Evolutionary conservation across 2,797 vertebrate species (phyloP), one percentile per base, ranked within the genome.

Genomic region (Onychomys torridus): DNA sequence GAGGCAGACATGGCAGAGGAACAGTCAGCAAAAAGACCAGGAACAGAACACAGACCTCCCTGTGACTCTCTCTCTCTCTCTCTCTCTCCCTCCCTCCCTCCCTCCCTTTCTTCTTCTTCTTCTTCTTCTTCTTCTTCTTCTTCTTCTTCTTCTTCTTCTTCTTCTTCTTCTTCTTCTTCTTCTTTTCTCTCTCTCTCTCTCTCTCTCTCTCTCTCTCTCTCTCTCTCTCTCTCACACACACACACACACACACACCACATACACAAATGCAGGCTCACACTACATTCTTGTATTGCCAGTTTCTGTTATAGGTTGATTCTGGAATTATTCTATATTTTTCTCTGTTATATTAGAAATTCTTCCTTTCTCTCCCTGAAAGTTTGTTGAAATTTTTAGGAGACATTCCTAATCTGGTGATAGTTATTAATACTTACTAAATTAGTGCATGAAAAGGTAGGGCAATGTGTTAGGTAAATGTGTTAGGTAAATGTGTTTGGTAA

Each of bases 351-450:
- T 25, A 2, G 0, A 2, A 76, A 95, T 37, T 59, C 49, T 1
- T 52, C 93, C 12, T 77, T 89, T 43, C 43, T 29, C 23, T 6
- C 65, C 21, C 8, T 86, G 79, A 32, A 93, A 55, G 29, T 88
- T 79, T n/a, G 5, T 29, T 96, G 71, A 71, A 71, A 52, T 75
- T 79, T 34, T 61, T 13, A 37, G 46, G 21, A 91, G 77, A 85
- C 9, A 77, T 0, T 40, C 10, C 69, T 81, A 37, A 85, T 49
- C 29, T 1, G 2, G 13, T 29, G 67, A 46, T 4, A 49, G 12
- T 57, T n/a, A 90, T 46, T n/a, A 87, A 75, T 32, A 34, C 5
- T 52, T 65, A 82, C 17, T n/a, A 12, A 77, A 85, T 43, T 59
- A 67, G 10, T 76, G 21, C 9, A 84, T 63, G n/a, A 55, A 77